phyloP scores from a whole-genome alignment of 2,888 invertebrate genomes.

The Trimorus sp. region DNA sequence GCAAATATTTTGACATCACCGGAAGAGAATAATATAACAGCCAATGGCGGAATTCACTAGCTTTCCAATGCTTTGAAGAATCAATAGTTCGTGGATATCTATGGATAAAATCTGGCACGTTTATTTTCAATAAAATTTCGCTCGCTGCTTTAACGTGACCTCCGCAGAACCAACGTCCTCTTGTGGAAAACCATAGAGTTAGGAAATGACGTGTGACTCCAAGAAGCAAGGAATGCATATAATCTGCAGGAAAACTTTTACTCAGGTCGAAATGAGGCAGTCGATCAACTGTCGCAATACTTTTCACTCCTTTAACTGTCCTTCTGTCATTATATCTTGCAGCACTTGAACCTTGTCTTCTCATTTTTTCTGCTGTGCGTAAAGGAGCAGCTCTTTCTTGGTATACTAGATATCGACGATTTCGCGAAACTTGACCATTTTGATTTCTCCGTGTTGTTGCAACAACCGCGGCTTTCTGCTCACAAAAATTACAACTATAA shows the following conservation, averaged over 20 bases:
- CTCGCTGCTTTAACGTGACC: neutral
- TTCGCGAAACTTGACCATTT: conserved; percentile 2
- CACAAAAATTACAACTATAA: conserved; percentile 28
- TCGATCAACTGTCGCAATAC: conserved; percentile 43
- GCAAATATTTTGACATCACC: conserved; percentile 4
- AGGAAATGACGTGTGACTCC: conserved; percentile 44
- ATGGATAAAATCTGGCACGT: conserved; percentile 9
- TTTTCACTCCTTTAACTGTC: conserved; percentile 58
- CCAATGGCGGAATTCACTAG: conserved; percentile 9
- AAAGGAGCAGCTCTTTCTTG: conserved; percentile 38
- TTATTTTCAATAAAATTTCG: conserved; percentile 3
- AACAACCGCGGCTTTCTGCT: conserved; percentile 23
- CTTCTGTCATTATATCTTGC: neutral
- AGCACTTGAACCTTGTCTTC: conserved; percentile 28
- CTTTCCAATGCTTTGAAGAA: neutral
- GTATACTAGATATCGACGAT: conserved; percentile 25
- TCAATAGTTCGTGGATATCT: conserved; percentile 5
- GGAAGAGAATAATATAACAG: conserved; percentile 10
- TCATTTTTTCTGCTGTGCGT: conserved; percentile 54
- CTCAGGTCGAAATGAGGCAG: conserved; percentile 61
- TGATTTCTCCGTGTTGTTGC: neutral
- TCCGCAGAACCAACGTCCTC: conserved; percentile 24
- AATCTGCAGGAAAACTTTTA: conserved; percentile 59
- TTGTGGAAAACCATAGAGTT: conserved; percentile 30
- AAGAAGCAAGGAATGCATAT: conserved; percentile 67